Conservation (phyloP, 2,797 vertebrate genomes). For the Gallinago stenura region DNA sequence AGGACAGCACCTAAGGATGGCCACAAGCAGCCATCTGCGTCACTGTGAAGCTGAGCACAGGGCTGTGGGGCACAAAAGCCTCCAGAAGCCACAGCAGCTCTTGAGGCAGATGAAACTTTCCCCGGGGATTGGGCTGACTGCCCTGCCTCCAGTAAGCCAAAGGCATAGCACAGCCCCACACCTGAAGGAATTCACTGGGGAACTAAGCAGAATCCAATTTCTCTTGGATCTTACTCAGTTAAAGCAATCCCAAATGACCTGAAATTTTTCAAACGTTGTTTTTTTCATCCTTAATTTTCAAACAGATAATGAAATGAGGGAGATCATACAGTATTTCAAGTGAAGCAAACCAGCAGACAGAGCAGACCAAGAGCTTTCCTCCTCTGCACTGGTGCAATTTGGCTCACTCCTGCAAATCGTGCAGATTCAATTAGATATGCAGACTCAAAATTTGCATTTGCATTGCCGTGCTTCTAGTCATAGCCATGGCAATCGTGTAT, state of each 20-base stretch:
- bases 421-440: not conserved
- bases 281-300: constrained; percentile 26
- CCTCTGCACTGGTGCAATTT: not conserved
- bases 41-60: not conserved
- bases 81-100: not conserved
- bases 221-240: not conserved
- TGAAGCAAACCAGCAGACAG: not conserved
- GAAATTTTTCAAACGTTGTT: not conserved
- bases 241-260: not conserved
- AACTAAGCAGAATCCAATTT: constrained; percentile 7
- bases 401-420: not conserved
- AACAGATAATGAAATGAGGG: not conserved
- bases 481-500: not conserved
- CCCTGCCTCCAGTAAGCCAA: not conserved
- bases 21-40: rapidly evolving
- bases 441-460: not conserved
- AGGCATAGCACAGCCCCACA: not conserved
- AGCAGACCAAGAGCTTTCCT: not conserved
- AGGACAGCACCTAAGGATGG: not conserved
- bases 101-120: not conserved
- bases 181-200: not conserved
- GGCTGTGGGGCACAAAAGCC: not conserved
- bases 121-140: not conserved
- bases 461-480: not conserved
- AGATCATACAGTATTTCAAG: not conserved